phyloP scores from a whole-genome alignment of 1,140 invertebrate species.

The Euwallacea similis region DNA sequence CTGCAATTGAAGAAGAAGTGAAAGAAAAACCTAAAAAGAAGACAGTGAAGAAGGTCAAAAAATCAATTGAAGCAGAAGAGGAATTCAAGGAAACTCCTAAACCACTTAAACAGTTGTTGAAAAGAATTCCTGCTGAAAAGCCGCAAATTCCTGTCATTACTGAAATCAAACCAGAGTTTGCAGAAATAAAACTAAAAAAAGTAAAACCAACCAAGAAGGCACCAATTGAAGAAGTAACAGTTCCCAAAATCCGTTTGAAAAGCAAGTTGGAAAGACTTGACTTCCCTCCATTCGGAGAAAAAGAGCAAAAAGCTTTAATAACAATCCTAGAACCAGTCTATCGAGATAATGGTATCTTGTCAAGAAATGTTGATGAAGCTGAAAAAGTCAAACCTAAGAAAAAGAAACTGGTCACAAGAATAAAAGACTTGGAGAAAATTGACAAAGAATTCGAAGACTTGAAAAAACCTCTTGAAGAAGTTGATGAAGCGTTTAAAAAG shows the following conservation, averaged over 20 bases:
- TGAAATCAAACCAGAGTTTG: slow-evolving; percentile 43
- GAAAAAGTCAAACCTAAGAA: slow-evolving; percentile 65
- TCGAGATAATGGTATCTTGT: slow-evolving; percentile 66
- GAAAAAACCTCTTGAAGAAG: slow-evolving; percentile 40
- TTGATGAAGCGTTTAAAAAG: slow-evolving; percentile 43
- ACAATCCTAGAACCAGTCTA: slow-evolving; percentile 58
- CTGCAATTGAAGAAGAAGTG: slow-evolving; percentile 46
- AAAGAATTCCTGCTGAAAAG: slow-evolving; percentile 29
- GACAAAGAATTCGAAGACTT: slow-evolving; percentile 44
- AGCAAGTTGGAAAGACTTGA: slow-evolving; percentile 64
- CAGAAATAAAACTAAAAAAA: slow-evolving; percentile 51
- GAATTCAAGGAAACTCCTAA: slow-evolving; percentile 45
- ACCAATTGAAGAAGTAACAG: slow-evolving; percentile 53
- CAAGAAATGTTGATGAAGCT: slow-evolving; percentile 71
- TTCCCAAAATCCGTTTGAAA: slow-evolving; percentile 67
- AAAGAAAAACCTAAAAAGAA: slow-evolving; percentile 44
- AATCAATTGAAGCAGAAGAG: slow-evolving; percentile 54
- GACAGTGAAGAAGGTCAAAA: slow-evolving; percentile 52
- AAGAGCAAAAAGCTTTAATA: slow-evolving; percentile 55
- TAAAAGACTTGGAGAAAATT: slow-evolving; percentile 62
- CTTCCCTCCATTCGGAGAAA: slow-evolving; percentile 58
- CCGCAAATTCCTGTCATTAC: slow-evolving; percentile 33
- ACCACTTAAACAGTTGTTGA: slow-evolving; percentile 19
- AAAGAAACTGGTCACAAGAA: slow-evolving; percentile 67
- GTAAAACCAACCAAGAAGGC: slow-evolving; percentile 45